Evolutionary conservation across 2,888 invertebrate genomes (phyloP).

Genomic region (Conchocele bisecta): DNA sequence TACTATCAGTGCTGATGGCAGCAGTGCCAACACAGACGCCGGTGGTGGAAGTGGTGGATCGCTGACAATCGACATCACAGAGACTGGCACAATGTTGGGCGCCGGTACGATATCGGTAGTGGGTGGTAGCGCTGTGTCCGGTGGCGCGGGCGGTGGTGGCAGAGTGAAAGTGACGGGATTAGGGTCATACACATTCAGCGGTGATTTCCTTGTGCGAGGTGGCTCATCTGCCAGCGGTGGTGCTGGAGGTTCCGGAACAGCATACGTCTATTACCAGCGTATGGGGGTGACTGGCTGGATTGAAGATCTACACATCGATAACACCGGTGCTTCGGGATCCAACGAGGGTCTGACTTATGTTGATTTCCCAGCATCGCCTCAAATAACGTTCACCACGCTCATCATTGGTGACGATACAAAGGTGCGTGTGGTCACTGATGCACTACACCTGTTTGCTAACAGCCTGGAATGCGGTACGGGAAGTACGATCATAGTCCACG

Average conservation of each 20-base stretch:
- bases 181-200: constrained; percentile 62
- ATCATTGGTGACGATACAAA: constrained; percentile 52
- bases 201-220: constrained; percentile 54
- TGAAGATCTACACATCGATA: constrained; percentile 44
- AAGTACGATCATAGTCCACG: constrained; percentile 56
- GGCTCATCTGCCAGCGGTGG: constrained; percentile 54
- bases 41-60: constrained; percentile 71
- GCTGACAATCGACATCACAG: constrained; percentile 33
- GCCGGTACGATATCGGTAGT: constrained; percentile 54
- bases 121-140: constrained; percentile 56
- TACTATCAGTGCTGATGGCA: constrained; percentile 62
- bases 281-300: constrained; percentile 27
- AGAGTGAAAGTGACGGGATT: constrained; percentile 51
- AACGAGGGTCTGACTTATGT: constrained; percentile 55
- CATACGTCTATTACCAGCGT: constrained; percentile 41
- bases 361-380: constrained; percentile 27
- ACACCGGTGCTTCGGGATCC: constrained; percentile 40
- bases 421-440: constrained; percentile 40
- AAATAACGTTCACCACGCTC: constrained; percentile 47
- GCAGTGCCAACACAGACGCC: constrained; percentile 39
- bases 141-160: constrained; percentile 72
- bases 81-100: constrained; percentile 50
- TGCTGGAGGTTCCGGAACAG: constrained; percentile 69
- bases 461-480: constrained; percentile 59
- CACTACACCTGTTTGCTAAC: constrained; percentile 57